phyloP scores from a whole-genome alignment of 2,113 vertebrate genomes.

The Epinephelus fuscoguttatus region DNA sequence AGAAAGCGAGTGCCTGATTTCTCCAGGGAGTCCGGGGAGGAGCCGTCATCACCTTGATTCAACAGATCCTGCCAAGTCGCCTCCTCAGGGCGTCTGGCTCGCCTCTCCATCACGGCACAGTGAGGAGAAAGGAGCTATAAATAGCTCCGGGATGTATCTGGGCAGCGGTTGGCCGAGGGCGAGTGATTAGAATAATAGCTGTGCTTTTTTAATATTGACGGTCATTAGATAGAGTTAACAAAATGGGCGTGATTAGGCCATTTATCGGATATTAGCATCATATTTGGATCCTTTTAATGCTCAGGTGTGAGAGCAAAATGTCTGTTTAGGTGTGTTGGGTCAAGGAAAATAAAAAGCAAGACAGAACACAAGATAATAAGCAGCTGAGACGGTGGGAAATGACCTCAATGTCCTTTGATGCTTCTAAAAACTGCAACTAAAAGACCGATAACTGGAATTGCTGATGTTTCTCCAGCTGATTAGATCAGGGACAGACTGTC shows the following conservation, averaged over 20 bases:
- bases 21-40: background rate
- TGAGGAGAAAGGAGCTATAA: conserved; percentile 37
- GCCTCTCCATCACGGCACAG: background rate
- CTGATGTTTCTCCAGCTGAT: background rate
- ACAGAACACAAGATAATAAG: background rate
- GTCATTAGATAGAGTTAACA: conserved; percentile 21
- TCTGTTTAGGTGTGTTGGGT: background rate
- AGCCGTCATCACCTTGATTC: conserved; percentile 41
- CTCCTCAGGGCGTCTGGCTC: conserved; percentile 44
- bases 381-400: background rate
- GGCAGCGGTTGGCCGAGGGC: conserved; percentile 29
- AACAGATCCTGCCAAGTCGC: conserved; percentile 29
- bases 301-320: no score
- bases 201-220: background rate
- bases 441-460: no score
- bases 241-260: background rate
- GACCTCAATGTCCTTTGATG: background rate
- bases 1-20: background rate
- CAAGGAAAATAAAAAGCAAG: background rate
- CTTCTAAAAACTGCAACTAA: no score
- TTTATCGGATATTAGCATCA: background rate
- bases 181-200: background rate
- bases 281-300: background rate
- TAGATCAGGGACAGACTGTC: background rate
- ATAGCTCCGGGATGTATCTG: conserved; percentile 61